phyloP scores from a whole-genome alignment of 2,113 vertebrate species.

The Muntiacus reevesi region DNA sequence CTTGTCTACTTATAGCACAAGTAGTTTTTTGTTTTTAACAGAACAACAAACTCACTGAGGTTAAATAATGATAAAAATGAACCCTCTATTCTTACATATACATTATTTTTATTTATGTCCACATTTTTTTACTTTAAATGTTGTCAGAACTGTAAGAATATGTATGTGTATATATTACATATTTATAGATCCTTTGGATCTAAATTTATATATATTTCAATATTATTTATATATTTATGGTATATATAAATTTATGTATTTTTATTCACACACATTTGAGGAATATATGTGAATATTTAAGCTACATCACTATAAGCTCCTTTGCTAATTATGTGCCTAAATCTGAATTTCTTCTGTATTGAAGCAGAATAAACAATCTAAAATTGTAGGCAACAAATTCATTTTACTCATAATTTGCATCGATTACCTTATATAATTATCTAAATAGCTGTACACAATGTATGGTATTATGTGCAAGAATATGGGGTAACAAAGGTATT shows the following conservation, averaged over 20 bases:
- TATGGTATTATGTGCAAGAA: neutral
- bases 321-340: neutral
- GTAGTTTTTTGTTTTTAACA: neutral
- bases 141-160: neutral
- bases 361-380: neutral
- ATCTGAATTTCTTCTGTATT: neutral
- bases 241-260: neutral
- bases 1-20: neutral
- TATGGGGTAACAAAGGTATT: neutral
- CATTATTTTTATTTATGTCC: conserved; percentile 3
- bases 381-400: neutral
- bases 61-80: neutral
- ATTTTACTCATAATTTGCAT: conserved; percentile 5
- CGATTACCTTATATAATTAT: neutral
- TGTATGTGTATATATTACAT: neutral
- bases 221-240: neutral
- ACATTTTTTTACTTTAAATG: neutral
- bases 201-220: neutral
- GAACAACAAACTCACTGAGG: neutral
- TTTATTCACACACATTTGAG: neutral
- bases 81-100: neutral
- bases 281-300: neutral
- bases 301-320: neutral
- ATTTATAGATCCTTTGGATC: neutral
- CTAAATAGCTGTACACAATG: neutral